Conservation (phyloP, 2,113 vertebrate species). For the Hemicordylus capensis region DNA sequence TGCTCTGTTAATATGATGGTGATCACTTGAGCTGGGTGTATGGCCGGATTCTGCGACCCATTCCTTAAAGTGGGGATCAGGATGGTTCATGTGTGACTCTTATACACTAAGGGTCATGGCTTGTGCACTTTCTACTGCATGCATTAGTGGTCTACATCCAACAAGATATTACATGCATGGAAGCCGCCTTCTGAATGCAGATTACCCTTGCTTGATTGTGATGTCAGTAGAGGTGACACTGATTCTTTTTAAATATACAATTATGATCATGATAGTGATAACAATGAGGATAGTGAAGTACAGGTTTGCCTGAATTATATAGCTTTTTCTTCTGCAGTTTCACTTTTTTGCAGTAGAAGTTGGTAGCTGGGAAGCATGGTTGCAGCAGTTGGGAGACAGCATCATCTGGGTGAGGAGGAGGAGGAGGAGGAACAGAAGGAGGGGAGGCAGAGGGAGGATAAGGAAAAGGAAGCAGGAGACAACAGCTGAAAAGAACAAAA, state of each 20-base stretch:
- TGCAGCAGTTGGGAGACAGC: too few relatives aligned
- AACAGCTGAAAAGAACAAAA: too few relatives aligned
- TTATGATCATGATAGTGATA: not conserved
- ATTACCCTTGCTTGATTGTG: not conserved
- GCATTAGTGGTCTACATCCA: not conserved
- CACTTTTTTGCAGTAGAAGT: too few relatives aligned
- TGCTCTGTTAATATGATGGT: not conserved
- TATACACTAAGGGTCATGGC: not conserved
- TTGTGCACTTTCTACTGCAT: not conserved
- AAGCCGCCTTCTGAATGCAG: not conserved
- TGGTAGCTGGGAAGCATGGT: too few relatives aligned
- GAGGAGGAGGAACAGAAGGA: too few relatives aligned
- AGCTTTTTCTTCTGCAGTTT: too few relatives aligned
- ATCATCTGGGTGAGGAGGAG: too few relatives aligned
- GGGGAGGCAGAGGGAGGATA: too few relatives aligned
- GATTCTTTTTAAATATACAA: not conserved
- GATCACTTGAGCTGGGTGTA: not conserved
- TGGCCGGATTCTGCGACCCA: not conserved
- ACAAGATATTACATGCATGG: not conserved
- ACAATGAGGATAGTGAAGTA: too few relatives aligned
- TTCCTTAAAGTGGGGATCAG: not conserved
- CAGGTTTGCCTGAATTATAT: too few relatives aligned
- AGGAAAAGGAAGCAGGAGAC: too few relatives aligned
- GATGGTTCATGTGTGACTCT: not conserved
- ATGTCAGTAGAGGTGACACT: not conserved